A percentile compares a stretch with the other conserved stretches of the same genome.
These are phyloP conservation scores for Peromyscus aztecus DNA, from an alignment of 2,797 vertebrate genomes.

Conservation along the genomic window DNA sequence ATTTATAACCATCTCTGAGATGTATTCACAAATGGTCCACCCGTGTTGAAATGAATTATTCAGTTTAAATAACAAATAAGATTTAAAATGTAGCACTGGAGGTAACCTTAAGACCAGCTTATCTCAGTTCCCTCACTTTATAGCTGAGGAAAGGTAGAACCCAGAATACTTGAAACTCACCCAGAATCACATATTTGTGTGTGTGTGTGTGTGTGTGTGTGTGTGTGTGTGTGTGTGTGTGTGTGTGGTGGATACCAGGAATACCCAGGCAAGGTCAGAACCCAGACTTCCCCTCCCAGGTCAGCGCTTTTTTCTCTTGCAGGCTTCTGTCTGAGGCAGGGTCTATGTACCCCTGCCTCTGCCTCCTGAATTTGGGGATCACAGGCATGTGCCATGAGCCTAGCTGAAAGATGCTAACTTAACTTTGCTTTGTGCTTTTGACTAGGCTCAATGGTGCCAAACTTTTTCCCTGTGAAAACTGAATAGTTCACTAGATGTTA, in stretches of 20 bases:
- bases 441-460: background rate
- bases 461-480: conserved; percentile 40
- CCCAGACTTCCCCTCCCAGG: background rate
- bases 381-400: background rate
- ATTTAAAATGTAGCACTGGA: conserved; percentile 17
- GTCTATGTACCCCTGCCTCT: background rate
- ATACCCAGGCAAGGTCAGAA: background rate
- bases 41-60: conserved; percentile 43
- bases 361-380: background rate
- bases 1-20: conserved; percentile 4
- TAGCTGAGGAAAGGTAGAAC: conserved; percentile 22
- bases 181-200: background rate
- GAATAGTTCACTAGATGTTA: conserved; percentile 45
- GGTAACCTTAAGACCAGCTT: background rate
- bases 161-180: conserved; percentile 2
- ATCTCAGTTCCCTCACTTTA: conserved; percentile 4
- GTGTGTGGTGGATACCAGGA: background rate
- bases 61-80: conserved; percentile 45
- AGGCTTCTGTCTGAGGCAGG: background rate
- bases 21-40: background rate
- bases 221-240: too few species aligned
- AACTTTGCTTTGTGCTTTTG: background rate
- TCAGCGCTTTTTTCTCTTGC: background rate
- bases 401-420: conserved; percentile 3
- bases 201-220: too few species aligned